A percentile compares a stretch with the other conserved stretches of the same genome.
Conservation (phyloP, 1,140 invertebrate genomes). For the Aphaenogaster rudis region DNA sequence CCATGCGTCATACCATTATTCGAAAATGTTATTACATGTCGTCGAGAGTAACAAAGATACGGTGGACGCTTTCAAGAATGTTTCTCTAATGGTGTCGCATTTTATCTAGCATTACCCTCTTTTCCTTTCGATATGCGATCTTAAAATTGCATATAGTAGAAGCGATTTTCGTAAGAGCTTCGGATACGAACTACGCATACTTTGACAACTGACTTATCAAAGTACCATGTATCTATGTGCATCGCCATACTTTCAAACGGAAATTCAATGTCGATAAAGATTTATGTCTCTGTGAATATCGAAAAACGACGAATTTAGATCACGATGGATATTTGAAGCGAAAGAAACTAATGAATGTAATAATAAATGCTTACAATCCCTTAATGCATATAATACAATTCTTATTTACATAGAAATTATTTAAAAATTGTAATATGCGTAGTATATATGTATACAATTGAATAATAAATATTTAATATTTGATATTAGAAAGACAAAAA, state of each 20-base stretch:
- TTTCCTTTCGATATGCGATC: slow-evolving; percentile 27
- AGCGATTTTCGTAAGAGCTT: slow-evolving; percentile 18
- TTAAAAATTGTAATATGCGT: not conserved
- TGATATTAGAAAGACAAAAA: not conserved
- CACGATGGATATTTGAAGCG: not conserved
- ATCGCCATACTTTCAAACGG: not conserved
- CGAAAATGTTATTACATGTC: slow-evolving; percentile 14
- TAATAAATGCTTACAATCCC: not conserved
- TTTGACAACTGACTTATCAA: slow-evolving; percentile 25
- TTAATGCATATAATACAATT: not conserved
- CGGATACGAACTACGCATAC: not conserved
- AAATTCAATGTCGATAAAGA: slow-evolving; percentile 41
- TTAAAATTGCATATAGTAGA: slow-evolving; percentile 37
- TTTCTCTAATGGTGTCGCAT: slow-evolving; percentile 8
- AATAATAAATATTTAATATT: not conserved
- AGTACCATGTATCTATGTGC: not conserved
- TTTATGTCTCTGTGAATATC: slow-evolving; percentile 9
- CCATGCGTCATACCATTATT: not conserved
- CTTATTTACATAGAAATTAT: not conserved
- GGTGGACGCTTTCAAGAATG: not conserved
- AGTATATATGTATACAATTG: not conserved
- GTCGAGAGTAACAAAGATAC: not conserved
- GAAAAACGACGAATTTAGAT: slow-evolving; percentile 10
- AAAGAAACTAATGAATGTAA: not conserved
- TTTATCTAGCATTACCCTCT: not conserved